Base-by-base conservation (phyloP, 2,888 invertebrate species). In the Caenorhabditis uteleia region DNA sequence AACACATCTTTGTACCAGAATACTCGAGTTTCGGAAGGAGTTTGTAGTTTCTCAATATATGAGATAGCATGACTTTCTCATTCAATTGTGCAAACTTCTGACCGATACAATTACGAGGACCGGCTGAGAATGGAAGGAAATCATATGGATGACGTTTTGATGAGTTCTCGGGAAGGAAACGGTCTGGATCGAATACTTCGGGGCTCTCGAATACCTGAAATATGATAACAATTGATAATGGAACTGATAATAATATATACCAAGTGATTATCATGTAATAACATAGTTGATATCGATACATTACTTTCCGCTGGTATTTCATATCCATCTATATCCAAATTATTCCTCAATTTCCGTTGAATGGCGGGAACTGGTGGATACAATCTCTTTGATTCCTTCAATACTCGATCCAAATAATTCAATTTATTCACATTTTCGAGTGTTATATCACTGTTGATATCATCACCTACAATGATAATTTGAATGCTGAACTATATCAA, bases 21-120 rank as follows among this genome's bases (percentile, higher is more conserved):
- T 31, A 50, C 6, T 12, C 25, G 1, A 25, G 4, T 7, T 1
- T 39, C n/a, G 57, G 49, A 16, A 34, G 39, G 25, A 50, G 38
- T 44, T 33, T 26, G n/a, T 27, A 57, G 27, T 57, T 57, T 20
- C 26, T 34, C 34, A 57, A 26, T 26, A 57, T 44, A 23, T 57
- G 50, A 36, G 38, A 49, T 3, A 57, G 3, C 31, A 57, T 4
- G 16, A 57, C 57, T 65, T 86, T 86, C 73, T 84, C 83, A 60
- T 85, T 85, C 62, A 84, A 64, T 60, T 83, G 50, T 20, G 85
- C 85, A 78, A 85, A 85, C 60, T 84, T 84, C 65, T 85, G 85
- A 4, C 76, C 79, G n/a, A 80, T 80, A 47, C 79, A 80, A 44
- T 80, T 80, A 10, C 79, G 57, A n/a, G 77, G 74, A 12, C 79